Conservation (phyloP, 2,113 vertebrate genomes). For the Phalacrocorax aristotelis region DNA sequence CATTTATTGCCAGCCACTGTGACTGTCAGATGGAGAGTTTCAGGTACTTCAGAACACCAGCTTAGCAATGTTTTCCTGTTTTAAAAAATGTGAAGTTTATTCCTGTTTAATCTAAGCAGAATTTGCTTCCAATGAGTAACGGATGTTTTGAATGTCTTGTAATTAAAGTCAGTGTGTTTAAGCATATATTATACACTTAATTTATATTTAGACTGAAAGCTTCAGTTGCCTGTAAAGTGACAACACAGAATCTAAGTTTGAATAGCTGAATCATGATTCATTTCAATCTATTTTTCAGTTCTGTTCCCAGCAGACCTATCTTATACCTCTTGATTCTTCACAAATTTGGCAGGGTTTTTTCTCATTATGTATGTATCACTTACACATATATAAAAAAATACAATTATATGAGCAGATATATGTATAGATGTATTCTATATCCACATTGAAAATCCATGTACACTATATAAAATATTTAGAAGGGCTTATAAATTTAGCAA, state of each 20-base stretch:
- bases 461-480: neutral
- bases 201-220: constrained; percentile 20
- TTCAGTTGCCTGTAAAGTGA: neutral
- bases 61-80: neutral
- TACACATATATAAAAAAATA: neutral
- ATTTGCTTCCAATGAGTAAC: neutral
- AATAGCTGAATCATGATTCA: constrained; percentile 47
- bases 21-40: neutral
- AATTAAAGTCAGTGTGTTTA: constrained; percentile 45
- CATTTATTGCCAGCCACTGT: constrained; percentile 16
- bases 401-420: neutral
- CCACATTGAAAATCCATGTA: neutral
- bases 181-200: constrained; percentile 7
- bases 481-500: neutral
- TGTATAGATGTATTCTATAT: neutral
- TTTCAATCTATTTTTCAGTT: neutral
- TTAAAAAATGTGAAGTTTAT: neutral
- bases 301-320: neutral
- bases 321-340: constrained; percentile 7
- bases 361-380: neutral
- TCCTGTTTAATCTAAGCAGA: constrained; percentile 5
- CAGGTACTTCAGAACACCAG: neutral
- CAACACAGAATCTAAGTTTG: constrained; percentile 3
- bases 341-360: neutral
- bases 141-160: neutral